phyloP scores from a whole-genome alignment of 2,888 invertebrate genomes.

The Cynaeus angustus region DNA sequence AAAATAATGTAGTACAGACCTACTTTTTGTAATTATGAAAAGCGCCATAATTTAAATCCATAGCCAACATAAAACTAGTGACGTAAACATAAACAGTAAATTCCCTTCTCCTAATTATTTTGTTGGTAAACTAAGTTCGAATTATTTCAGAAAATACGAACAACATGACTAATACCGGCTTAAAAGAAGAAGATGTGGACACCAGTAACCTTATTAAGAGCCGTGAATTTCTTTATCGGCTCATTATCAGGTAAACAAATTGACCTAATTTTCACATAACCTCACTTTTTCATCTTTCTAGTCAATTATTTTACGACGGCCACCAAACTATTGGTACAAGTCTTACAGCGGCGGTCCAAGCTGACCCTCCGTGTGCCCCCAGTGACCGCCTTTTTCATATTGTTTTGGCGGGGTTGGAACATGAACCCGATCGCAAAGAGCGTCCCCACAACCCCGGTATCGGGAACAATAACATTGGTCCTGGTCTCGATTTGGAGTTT shows the following conservation, averaged over 20 bases:
- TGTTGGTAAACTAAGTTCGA: slow-evolving; percentile 21
- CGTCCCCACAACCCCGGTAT: slow-evolving; percentile 75
- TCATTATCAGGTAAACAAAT: slow-evolving; percentile 88
- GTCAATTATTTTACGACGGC: slow-evolving; percentile 98
- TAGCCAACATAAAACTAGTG: neutral
- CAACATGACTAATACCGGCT: slow-evolving; percentile 45
- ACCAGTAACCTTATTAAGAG: slow-evolving; percentile 89
- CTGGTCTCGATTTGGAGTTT: slow-evolving; percentile 93
- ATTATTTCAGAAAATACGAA: neutral
- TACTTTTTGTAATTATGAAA: too few species aligned
- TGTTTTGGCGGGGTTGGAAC: slow-evolving; percentile 88
- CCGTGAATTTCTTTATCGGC: slow-evolving; percentile 89
- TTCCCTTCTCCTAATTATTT: neutral
- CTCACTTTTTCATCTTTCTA: slow-evolving; percentile 69
- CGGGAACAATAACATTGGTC: slow-evolving; percentile 78
- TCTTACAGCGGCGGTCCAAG: slow-evolving; percentile 87
- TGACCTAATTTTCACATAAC: slow-evolving; percentile 37
- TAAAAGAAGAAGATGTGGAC: slow-evolving; percentile 75
- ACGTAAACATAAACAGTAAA: neutral
- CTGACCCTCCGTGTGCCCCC: slow-evolving; percentile 95
- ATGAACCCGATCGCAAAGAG: slow-evolving; percentile 85
- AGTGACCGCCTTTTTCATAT: slow-evolving; percentile 94
- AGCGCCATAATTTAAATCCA: too few species aligned
- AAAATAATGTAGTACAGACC: too few species aligned
- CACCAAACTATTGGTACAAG: slow-evolving; percentile 93